These are phyloP conservation scores for Prinia subflava DNA, from an alignment of 2,113 vertebrate species.

Conservation along the genomic window DNA sequence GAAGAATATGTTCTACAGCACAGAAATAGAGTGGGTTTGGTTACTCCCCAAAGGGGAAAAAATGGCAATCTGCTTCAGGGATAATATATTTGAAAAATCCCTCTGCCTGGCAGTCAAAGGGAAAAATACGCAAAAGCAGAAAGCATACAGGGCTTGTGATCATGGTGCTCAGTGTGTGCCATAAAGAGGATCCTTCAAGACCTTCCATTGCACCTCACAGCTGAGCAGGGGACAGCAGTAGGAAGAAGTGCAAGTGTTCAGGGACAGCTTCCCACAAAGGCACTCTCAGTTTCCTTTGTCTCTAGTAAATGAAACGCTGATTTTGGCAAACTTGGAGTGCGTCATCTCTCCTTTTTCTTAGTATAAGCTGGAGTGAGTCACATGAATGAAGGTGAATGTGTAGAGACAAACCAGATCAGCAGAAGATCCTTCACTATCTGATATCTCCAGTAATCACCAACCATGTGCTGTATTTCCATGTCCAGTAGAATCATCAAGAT, in stretches of 20 bases:
- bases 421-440: background rate
- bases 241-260: background rate
- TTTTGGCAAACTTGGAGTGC: background rate
- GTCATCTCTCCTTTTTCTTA: background rate
- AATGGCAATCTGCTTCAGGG: background rate
- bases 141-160: background rate
- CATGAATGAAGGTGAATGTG: background rate
- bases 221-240: background rate
- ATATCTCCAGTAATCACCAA: background rate
- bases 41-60: background rate
- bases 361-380: background rate
- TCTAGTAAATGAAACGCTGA: background rate
- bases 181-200: background rate
- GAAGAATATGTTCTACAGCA: background rate
- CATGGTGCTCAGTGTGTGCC: background rate
- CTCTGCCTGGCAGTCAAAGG: background rate
- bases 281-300: background rate
- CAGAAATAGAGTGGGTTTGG: background rate
- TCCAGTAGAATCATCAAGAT: background rate
- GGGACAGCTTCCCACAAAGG: background rate
- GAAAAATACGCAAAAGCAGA: background rate
- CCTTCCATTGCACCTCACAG: background rate
- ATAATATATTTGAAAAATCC: background rate
- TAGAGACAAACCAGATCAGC: background rate
- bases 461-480: background rate